Base-by-base conservation (phyloP, 2,888 invertebrate genomes). In the Tipula vernalis region DNA sequence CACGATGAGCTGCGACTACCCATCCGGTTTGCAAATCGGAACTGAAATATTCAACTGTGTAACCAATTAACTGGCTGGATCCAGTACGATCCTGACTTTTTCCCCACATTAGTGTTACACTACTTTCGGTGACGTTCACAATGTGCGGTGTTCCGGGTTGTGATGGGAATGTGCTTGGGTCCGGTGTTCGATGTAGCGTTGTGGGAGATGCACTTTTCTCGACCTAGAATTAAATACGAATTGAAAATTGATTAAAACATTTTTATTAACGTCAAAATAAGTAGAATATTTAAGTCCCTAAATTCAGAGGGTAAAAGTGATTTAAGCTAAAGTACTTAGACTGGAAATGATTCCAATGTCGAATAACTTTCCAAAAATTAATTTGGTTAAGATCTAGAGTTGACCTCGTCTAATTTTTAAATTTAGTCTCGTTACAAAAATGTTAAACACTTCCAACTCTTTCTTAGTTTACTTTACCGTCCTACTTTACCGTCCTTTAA, bases 1-100 rank as follows among this genome's bases (percentile, higher is more conserved):
- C 93, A 86, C 94, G 93, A 89, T 94, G 94, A 8, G 95, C 95
- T 10, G 95, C 95, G 47, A 94, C 93, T 71, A 95, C 94, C 96
- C 95, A 96, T 85, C 96, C 96, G 88, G 95, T 95, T 89, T 95
- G 95, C 87, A 96, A 92, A 91, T 96, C 96, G 12, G 95, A 94
- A 91, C 95, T 95, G 91, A 95, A 96, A 90, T 95, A 95, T 90
- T 96, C 95, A 86, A 96, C 94, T 10, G 95, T 94, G 90, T 96
- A 92, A 91, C 91, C 91, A 88, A 91, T 91, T 86, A 91, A 90
- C 87, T 91, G 90, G 88, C 91, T 91, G 57, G 91, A 91, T 85
- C 91, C 91, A 13, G 91, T 90, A 88, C 91, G 91, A 89, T 94
- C 94, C 88, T 93, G 93, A 85, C 93, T 93, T 85, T 93, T 92